Percentiles rank a stretch among this genome's conserved stretches.
These are phyloP conservation scores for Hirundo rustica DNA, from an alignment of 2,797 vertebrate species.

Conservation along the genomic window DNA sequence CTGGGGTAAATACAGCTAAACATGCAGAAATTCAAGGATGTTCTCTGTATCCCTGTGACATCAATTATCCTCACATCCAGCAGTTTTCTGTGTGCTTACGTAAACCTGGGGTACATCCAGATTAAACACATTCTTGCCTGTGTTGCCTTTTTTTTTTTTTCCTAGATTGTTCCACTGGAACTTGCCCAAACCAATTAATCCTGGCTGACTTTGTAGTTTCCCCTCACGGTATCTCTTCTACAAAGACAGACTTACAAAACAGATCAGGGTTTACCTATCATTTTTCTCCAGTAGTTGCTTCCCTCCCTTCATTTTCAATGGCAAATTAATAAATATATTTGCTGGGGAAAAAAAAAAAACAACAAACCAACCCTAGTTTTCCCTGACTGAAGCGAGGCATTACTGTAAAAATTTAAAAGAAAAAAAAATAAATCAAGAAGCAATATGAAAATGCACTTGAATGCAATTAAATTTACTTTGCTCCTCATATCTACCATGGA, in stretches of 20 bases:
- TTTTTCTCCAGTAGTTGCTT: not conserved
- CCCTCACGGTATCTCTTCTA: not conserved
- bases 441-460: not conserved
- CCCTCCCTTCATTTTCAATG: not conserved
- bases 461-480: not conserved
- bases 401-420: not conserved
- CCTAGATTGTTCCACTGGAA: not conserved
- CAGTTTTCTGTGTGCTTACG: not conserved
- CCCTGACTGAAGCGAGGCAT: not conserved
- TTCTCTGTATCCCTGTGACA: not conserved
- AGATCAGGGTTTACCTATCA: not conserved
- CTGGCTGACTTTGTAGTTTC: not conserved
- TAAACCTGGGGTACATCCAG: slow-evolving; percentile 36
- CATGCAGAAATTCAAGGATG: slow-evolving; percentile 18
- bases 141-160: not conserved
- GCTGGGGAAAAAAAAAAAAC: not conserved
- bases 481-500: not conserved
- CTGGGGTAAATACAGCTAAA: not conserved
- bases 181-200: not conserved
- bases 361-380: not conserved
- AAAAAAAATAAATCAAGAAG: not conserved
- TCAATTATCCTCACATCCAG: not conserved
- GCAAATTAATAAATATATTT: not conserved
- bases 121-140: slow-evolving; percentile 8
- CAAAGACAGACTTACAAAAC: not conserved